These are phyloP conservation scores for Cebidichthys violaceus DNA, from an alignment of 2,113 vertebrate species.

Conservation along the genomic window DNA sequence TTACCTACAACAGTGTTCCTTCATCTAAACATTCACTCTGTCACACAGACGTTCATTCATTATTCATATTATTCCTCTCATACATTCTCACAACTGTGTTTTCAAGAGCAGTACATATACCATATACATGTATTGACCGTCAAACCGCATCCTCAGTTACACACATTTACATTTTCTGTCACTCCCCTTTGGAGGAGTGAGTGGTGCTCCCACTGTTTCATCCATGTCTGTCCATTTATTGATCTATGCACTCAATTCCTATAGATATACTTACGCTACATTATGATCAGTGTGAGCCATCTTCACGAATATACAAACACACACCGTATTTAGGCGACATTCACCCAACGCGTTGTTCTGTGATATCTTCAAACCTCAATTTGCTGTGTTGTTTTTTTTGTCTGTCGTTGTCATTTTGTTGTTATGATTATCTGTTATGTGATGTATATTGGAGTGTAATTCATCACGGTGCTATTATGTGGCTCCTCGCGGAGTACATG, in stretches of 20 bases:
- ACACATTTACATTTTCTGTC: neutral
- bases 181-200: constrained; percentile 45
- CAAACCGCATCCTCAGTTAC: neutral
- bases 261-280: neutral
- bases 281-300: neutral
- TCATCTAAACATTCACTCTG: constrained; percentile 1
- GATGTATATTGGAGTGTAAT: constrained; percentile 71
- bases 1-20: constrained; percentile 64
- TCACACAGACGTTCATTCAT: constrained; percentile 11
- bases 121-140: constrained; percentile 1
- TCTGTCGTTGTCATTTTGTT: constrained; percentile 59
- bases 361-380: constrained; percentile 69
- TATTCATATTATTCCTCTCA: constrained; percentile 6
- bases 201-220: constrained; percentile 45
- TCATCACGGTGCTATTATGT: constrained; percentile 79
- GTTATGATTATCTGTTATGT: constrained; percentile 63
- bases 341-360: constrained; percentile 4
- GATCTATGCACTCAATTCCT: constrained; percentile 36
- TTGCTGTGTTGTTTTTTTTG: constrained; percentile 46
- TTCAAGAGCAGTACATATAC: constrained; percentile 11
- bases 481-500: constrained; percentile 63
- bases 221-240: constrained; percentile 16
- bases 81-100: constrained; percentile 19
- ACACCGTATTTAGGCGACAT: constrained; percentile 16
- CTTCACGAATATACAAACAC: neutral